Conservation (phyloP, 2,113 vertebrate genomes). For the Puffinus mauretanicus region DNA sequence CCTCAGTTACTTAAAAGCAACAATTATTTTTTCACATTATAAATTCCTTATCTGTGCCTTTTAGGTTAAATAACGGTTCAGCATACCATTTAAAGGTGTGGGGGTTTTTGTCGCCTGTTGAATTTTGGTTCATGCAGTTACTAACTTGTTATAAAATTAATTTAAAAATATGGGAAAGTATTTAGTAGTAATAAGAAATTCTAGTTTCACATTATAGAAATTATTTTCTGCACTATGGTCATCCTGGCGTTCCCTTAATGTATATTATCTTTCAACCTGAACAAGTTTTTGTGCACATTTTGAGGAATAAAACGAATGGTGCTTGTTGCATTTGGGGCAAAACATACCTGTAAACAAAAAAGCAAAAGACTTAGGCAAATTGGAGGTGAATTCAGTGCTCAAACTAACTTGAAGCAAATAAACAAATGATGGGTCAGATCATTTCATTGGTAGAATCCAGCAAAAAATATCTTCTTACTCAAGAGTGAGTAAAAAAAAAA, state of each 20-base stretch:
- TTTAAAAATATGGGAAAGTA: background rate
- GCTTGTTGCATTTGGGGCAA: background rate
- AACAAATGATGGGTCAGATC: background rate
- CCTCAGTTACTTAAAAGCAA: background rate
- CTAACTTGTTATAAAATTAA: background rate
- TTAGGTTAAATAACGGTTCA: background rate
- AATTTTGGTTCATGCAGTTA: background rate
- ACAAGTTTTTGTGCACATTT: background rate
- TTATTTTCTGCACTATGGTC: background rate
- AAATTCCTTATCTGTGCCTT: background rate
- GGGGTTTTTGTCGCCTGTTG: background rate
- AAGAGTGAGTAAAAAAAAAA: background rate
- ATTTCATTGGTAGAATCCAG: background rate
- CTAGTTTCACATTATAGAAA: background rate
- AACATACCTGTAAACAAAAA: background rate
- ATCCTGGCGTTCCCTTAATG: background rate
- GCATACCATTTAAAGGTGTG: background rate
- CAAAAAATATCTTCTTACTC: background rate
- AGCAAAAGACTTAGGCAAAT: background rate
- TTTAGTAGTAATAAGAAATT: background rate
- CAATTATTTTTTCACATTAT: background rate
- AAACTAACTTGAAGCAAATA: background rate
- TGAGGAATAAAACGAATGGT: background rate
- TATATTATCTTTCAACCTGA: background rate
- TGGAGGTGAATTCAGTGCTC: background rate